phyloP scores from a whole-genome alignment of 2,113 vertebrate species.

The Ginglymostoma cirratum region DNA sequence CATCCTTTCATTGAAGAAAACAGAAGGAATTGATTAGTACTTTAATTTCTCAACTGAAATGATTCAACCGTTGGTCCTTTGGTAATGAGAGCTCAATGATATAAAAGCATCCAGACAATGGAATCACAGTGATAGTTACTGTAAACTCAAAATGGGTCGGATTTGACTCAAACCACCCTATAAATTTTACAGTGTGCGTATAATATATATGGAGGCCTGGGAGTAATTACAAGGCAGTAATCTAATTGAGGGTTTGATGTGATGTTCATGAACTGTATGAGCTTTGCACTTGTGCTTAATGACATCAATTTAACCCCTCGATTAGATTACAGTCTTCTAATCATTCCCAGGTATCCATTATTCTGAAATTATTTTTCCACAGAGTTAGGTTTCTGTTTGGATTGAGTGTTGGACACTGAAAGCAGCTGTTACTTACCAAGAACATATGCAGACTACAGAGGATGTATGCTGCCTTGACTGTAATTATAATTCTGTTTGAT shows the following conservation, averaged over 20 bases:
- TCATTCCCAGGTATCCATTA: constrained; percentile 29
- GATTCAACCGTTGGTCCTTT: neutral
- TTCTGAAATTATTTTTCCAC: constrained; percentile 16
- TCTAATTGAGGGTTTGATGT: constrained; percentile 24
- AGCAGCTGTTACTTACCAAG: constrained; percentile 1
- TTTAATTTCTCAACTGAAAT: neutral
- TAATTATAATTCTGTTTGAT: neutral
- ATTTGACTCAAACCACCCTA: neutral
- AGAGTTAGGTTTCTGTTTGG: constrained; percentile 25
- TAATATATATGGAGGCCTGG: neutral
- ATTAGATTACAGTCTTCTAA: constrained; percentile 23
- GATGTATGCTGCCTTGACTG: neutral
- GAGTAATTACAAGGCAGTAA: constrained; percentile 28
- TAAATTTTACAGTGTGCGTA: constrained; percentile 15
- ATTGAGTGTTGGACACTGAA: constrained; percentile 1
- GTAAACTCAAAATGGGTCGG: constrained; percentile 1
- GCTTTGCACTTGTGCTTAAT: constrained; percentile 27
- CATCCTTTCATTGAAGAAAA: neutral
- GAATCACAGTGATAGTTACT: neutral
- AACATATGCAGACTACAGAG: constrained; percentile 9
- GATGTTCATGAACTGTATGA: constrained; percentile 14
- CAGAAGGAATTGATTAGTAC: neutral
- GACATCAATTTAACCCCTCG: constrained; percentile 25
- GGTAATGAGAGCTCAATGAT: neutral
- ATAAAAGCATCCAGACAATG: neutral